Evolutionary conservation across 2,113 vertebrate species (phyloP).

Genomic region (Aythya baeri): DNA sequence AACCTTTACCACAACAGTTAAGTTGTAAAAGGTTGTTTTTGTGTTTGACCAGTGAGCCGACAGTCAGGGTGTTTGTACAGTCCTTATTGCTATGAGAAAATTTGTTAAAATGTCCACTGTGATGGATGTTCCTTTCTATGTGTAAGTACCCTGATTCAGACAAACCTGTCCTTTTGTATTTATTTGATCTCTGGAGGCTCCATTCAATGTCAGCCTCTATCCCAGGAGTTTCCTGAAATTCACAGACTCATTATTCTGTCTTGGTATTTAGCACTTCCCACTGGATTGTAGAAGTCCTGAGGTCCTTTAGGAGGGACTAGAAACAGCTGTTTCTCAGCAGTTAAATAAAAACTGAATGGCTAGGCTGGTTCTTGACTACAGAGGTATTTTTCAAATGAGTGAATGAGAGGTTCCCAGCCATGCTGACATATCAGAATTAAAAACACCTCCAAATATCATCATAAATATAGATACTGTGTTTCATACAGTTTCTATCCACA

Average conservation of each 20-base stretch:
- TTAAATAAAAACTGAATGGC: background rate
- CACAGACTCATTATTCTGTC: background rate
- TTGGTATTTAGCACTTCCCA: background rate
- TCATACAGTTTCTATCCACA: background rate
- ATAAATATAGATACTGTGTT: background rate
- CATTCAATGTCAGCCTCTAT: background rate
- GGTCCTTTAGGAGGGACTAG: background rate
- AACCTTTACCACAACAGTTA: background rate
- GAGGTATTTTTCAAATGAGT: background rate
- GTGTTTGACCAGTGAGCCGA: background rate
- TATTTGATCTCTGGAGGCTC: background rate
- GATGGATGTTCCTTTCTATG: background rate
- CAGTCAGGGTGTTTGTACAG: background rate
- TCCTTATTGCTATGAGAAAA: background rate
- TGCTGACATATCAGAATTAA: background rate
- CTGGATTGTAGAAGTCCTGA: background rate
- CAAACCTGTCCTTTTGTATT: background rate
- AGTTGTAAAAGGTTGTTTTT: background rate
- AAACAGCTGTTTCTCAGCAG: background rate
- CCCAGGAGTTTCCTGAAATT: constrained; percentile 1
- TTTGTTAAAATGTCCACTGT: background rate
- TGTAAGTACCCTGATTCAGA: background rate
- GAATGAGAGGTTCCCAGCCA: background rate
- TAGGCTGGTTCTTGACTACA: background rate
- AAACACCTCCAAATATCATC: background rate